Conservation (phyloP, 2,113 vertebrate genomes). For the Hypocryptadius cinnamomeus region DNA sequence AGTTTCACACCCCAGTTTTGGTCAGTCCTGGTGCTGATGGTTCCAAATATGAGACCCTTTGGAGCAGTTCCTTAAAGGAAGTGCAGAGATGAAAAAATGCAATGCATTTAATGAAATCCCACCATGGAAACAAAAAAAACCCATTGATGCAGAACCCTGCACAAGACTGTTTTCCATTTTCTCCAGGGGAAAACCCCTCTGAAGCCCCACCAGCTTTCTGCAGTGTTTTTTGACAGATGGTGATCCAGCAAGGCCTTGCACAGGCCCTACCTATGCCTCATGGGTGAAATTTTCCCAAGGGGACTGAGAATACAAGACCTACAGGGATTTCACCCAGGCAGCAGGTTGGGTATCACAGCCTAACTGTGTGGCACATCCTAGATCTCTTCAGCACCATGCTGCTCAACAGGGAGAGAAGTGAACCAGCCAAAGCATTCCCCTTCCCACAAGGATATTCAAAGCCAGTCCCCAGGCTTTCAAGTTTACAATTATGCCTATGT, state of each 20-base stretch:
- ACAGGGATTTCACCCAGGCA: accelerated
- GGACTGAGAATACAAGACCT: not conserved
- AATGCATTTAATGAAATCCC: not conserved
- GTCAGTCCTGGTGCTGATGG: accelerated
- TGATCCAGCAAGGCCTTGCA: not conserved
- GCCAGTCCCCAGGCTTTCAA: not conserved
- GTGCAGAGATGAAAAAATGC: not conserved
- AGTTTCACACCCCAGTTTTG: not conserved
- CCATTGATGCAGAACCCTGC: accelerated
- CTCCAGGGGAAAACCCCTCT: not conserved
- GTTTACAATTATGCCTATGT: not conserved
- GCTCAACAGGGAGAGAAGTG: not conserved
- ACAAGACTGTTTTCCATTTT: not conserved
- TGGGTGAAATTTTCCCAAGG: not conserved
- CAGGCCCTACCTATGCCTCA: not conserved
- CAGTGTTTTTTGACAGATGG: not conserved
- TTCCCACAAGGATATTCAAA: not conserved
- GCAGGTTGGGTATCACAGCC: not conserved
- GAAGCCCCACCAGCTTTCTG: not conserved
- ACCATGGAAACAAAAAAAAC: not conserved
- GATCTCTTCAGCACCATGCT: accelerated
- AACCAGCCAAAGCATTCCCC: not conserved
- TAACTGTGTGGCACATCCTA: not conserved
- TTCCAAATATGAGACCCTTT: not conserved
- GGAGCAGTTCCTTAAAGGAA: not conserved